Base-by-base conservation (phyloP, 2,888 invertebrate genomes). In the Tetragnatha montana region DNA sequence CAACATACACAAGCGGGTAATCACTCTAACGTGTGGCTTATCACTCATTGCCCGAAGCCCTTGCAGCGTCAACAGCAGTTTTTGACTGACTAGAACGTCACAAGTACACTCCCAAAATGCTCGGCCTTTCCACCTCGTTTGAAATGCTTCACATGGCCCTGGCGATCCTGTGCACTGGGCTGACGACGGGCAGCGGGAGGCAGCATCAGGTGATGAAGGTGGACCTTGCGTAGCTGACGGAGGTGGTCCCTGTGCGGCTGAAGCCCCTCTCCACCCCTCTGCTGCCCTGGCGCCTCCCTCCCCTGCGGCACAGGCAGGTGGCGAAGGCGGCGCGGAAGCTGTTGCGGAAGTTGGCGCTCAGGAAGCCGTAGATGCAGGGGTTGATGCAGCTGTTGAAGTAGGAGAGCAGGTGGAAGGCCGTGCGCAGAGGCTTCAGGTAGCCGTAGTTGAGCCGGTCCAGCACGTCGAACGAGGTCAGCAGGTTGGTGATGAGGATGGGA, bases 301-400 rank as follows among this genome's bases (percentile, higher is more conserved):
- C 51, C 51, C 81, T 90, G 0, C 88, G 80, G 68, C 90, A 90
- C 10, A 92, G 82, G 78, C 91, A 92, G 19, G 89, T 79, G 80
- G 86, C 82, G 50, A 92, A 70, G 7, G 91, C 91, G 6, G 91
- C 79, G 51, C 87, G 76, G 81, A 92, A 91, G 81, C 95, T 95
- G 91, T 95, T 91, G 0, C 96, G 94, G 93, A 96, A 96, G 93
- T 95, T 95, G 92, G 95, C 95, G 73, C 96, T 96, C 95, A 96
- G 96, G 93, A 96, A 96, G 49, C 96, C 96, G 93, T 96, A 96
- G 60, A 96, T 95, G 71, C 96, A 94, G 6, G 96, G 96, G 93
- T 96, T 96, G 92, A 96, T 95, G 93, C 96, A 96, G 92, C 96
- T 96, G 94, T 96, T 96, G 92, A 95, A 95, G 93, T 96, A 96